A percentile compares a stretch with the other conserved stretches of the same genome.
These are phyloP conservation scores for Fukomys damarensis DNA, from an alignment of 2,113 vertebrate genomes.

Conservation along the genomic window DNA sequence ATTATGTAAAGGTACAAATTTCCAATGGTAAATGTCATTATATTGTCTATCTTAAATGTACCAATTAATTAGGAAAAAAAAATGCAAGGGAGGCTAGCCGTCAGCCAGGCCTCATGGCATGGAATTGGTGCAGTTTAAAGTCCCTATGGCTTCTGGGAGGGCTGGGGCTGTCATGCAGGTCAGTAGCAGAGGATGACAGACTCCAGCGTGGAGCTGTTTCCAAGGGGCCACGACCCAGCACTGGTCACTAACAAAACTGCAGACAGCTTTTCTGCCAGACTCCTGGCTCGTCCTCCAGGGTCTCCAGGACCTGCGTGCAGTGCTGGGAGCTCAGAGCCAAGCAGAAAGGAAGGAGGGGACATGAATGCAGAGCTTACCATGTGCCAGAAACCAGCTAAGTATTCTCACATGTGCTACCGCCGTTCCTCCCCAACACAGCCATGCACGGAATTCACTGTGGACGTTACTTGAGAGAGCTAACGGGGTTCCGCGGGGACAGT, in stretches of 20 bases:
- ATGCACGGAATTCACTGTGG: background rate
- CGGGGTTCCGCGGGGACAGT: background rate
- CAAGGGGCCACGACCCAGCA: background rate
- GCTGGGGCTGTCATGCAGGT: constrained; percentile 8
- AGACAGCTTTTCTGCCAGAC: background rate
- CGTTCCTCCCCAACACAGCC: background rate
- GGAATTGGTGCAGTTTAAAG: constrained; percentile 51
- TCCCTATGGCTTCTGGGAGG: background rate
- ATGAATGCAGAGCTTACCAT: background rate
- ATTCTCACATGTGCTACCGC: background rate
- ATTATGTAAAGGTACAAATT: too few species aligned
- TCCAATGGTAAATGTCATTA: too few species aligned
- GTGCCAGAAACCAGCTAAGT: background rate
- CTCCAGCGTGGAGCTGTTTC: background rate
- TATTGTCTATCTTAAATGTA: too few species aligned
- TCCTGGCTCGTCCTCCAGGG: background rate
- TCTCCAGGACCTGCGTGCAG: background rate
- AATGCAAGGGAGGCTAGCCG: background rate
- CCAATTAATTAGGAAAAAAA: too few species aligned
- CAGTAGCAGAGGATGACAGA: background rate
- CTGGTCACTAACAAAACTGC: background rate
- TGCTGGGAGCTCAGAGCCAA: background rate
- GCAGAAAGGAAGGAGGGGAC: background rate
- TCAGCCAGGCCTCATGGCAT: background rate
- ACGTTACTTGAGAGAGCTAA: background rate